These are phyloP conservation scores for Schizaphis graminum DNA, from an alignment of 2,888 invertebrate species.

Conservation along the genomic window DNA sequence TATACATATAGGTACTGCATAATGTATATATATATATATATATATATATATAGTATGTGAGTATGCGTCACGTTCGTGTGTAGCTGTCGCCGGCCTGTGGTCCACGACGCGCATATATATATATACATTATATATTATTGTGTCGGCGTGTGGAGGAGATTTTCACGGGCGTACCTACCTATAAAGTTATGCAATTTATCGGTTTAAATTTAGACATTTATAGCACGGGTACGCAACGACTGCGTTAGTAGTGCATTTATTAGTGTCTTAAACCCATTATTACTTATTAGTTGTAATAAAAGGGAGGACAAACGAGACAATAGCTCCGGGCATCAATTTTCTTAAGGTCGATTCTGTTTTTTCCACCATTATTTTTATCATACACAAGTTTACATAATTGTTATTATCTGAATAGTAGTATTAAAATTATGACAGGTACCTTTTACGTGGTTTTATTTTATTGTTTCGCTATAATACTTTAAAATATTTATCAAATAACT, in stretches of 20 bases:
- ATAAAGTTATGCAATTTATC: conserved; percentile 27
- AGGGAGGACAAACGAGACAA: not conserved
- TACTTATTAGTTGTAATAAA: not conserved
- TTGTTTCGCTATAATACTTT: not conserved
- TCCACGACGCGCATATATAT: not conserved
- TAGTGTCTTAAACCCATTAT: not conserved
- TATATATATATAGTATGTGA: not conserved
- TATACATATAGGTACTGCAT: not conserved
- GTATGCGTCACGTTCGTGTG: not conserved
- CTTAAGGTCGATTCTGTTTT: not conserved
- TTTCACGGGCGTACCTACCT: conserved; percentile 27
- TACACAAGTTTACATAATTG: not conserved
- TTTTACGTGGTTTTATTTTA: not conserved
- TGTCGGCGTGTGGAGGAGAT: not conserved
- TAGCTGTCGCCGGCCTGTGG: not conserved
- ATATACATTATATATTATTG: not conserved
- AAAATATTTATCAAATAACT: not conserved
- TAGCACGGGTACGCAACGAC: not conserved
- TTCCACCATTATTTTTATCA: not conserved
- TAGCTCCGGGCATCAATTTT: not conserved
- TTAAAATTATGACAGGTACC: not conserved
- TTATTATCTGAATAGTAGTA: not conserved
- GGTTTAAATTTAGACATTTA: not conserved
- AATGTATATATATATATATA: not conserved
- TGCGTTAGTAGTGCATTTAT: not conserved